A percentile compares a stretch with the other conserved stretches of the same genome.
Evolutionary conservation across 2,113 vertebrate genomes (phyloP).

Genomic region (Dolichallabes microphthalmus): DNA sequence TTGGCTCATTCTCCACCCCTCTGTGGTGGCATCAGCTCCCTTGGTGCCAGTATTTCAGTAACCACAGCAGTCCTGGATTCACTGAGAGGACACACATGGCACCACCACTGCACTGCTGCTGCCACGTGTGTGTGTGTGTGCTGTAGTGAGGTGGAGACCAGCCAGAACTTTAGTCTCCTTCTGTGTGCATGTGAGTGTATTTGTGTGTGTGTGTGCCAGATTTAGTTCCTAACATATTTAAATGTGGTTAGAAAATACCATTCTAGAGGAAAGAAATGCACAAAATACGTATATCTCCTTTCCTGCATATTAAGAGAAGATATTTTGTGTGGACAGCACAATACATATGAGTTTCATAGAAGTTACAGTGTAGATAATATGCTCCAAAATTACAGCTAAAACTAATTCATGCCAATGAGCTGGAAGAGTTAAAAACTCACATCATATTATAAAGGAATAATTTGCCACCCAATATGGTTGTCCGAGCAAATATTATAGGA

Average conservation of each 20-base stretch:
- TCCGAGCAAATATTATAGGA: not conserved
- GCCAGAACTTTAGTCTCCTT: constrained; percentile 37
- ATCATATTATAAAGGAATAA: constrained; percentile 7
- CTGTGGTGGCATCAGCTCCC: constrained; percentile 27
- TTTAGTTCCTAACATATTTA: constrained; percentile 5
- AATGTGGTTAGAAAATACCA: not conserved
- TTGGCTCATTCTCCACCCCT: constrained; percentile 32
- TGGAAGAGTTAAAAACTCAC: not conserved
- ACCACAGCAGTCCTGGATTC: constrained; percentile 12
- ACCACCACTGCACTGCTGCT: constrained; percentile 23
- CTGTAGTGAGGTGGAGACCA: constrained; percentile 18
- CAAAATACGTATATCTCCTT: not conserved
- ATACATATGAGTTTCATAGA: not conserved
- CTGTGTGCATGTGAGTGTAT: constrained; percentile 8
- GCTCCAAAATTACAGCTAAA: not conserved
- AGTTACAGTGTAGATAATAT: not conserved
- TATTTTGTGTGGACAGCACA: not conserved
- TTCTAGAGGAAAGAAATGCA: not conserved
- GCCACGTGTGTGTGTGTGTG: constrained; percentile 36
- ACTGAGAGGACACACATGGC: constrained; percentile 48
- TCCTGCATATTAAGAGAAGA: not conserved
- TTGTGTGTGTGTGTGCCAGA: not conserved
- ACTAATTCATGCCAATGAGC: not conserved
- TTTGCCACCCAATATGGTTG: not conserved
- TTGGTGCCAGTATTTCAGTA: constrained; percentile 18